Base-by-base conservation (phyloP, 64 coral and sea anemone genomes). In the Stylophora pistillata region DNA sequence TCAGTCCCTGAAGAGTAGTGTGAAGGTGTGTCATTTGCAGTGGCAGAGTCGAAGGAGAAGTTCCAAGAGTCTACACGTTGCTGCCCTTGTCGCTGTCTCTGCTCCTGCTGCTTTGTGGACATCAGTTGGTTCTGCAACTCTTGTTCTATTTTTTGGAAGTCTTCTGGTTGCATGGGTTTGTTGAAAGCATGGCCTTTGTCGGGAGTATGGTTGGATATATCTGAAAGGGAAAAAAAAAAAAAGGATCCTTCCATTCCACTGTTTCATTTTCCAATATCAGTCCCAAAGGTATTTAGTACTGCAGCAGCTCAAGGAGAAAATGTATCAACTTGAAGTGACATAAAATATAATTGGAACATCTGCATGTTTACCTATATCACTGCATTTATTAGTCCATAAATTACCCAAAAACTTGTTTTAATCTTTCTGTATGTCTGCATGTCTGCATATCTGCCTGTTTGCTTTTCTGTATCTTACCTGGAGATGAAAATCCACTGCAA, bases 121-220 rank as follows among this genome's bases (percentile, higher is more conserved):
- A 81, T 83, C 2, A 99, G 90, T 71, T 99, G 97, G 17, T 90
- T 92, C 27, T 95, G 97, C 15, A 99, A 55, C 15, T 99, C 97
- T 73, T 99, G 78, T 57, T 99, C 97, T 85, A 99, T 95, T 55
- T 88, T 86, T 53, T 92, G 86, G 30, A 87, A 99, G 58, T 99
- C 93, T n/a, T 95, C 97, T 57, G 93, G 87, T 52, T 93, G 81
- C 97, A 99, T 99, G 58, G 93, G 93, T 85, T 99, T 99, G 79
- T 92, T 95, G 59, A 85, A 10, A 28, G 88, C 37, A 20, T 83
- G 61, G 20, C 33, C 60, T 83, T 69, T 83, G 10, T 23, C 61
- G 9, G 31, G 13, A n/a, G 80, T 53, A 14, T 41, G 80, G 34
- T 21, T 34, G 13, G 61, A 52, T 18, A 83, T 18, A 53, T 58